phyloP scores from a whole-genome alignment of 2,797 vertebrate genomes.

The Hemitrygon akajei region DNA sequence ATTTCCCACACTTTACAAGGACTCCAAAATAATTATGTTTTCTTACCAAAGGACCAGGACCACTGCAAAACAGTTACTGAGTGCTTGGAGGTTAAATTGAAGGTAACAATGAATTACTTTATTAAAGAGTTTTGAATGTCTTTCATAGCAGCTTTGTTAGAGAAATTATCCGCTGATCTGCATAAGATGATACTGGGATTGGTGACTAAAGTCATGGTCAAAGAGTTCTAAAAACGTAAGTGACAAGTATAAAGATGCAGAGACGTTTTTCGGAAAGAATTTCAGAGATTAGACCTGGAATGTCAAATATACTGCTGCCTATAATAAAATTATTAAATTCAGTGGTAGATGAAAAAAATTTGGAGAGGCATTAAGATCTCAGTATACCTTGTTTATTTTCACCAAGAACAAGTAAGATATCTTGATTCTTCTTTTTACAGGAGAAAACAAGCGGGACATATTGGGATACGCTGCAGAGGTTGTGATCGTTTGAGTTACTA shows the following conservation, averaged over 20 bases:
- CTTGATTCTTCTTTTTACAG: neutral
- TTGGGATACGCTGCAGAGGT: too few relatives aligned
- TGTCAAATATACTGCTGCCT: neutral
- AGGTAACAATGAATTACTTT: neutral
- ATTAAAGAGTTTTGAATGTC: neutral
- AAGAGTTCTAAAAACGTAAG: neutral
- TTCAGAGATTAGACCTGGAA: neutral
- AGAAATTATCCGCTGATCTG: neutral
- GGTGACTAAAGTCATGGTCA: neutral
- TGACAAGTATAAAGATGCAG: neutral
- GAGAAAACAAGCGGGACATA: neutral
- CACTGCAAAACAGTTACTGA: neutral
- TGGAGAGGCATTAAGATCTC: neutral
- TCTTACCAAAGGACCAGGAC: neutral
- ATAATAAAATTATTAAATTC: neutral
- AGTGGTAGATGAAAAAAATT: neutral
- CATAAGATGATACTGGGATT: neutral
- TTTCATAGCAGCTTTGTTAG: neutral
- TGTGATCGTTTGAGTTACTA: too few relatives aligned
- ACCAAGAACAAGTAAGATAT: neutral
- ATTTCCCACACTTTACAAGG: neutral
- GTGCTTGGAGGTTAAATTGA: too few relatives aligned
- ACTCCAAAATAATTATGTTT: neutral
- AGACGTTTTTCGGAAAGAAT: neutral
- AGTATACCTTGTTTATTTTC: neutral